Base-by-base conservation (phyloP, 2,113 vertebrate species). In the Coregonus clupeaformis region DNA sequence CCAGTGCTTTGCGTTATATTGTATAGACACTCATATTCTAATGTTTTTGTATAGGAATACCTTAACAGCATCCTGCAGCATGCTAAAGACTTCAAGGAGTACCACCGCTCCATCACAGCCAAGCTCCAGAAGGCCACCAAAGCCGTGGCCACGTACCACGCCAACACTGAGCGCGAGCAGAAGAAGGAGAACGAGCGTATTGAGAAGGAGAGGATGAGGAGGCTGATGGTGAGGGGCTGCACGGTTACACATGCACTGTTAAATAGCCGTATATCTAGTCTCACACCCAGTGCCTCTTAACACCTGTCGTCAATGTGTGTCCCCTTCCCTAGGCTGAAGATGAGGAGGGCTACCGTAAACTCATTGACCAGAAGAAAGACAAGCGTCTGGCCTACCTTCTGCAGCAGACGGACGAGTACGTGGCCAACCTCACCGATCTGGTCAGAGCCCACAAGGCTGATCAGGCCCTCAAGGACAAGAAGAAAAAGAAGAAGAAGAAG, bases 321-420 rank as follows among this genome's bases (percentile, higher is more conserved):
- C 36, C 4, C 16, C 30, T 24, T 63, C 52, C 1, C 36, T 42
- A 98, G 97, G 97, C 96, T 0, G 97, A 99, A 76, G 97, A 99
- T 76, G 97, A 99, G 84, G 97, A 99, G 74, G 97, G 97, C 0
- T 98, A 99, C 86, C 94, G 97, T 60, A 98, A 99, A 84, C 95
- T 99, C 60, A 99, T 99, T 0, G 97, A 99, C 83, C 97, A 99
- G 91, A 99, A 99, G 92, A 99, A 99, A 83, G 97, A 99, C 91
- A 98, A 98, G 88, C 96, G 97, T 36, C 79, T 99, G 92, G 97
- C 97, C 25, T 99, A 98, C 92, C 93, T 99, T 80, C 89, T 99
- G 74, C 97, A 99, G 91, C 97, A 99, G 93, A 99, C 97, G 0
- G 97, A 99, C 0, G 97, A 99, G 85, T 99, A 99, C 0, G 97